These are phyloP conservation scores for Lepidothrix coronata DNA, from an alignment of 2,113 vertebrate genomes.

Conservation along the genomic window DNA sequence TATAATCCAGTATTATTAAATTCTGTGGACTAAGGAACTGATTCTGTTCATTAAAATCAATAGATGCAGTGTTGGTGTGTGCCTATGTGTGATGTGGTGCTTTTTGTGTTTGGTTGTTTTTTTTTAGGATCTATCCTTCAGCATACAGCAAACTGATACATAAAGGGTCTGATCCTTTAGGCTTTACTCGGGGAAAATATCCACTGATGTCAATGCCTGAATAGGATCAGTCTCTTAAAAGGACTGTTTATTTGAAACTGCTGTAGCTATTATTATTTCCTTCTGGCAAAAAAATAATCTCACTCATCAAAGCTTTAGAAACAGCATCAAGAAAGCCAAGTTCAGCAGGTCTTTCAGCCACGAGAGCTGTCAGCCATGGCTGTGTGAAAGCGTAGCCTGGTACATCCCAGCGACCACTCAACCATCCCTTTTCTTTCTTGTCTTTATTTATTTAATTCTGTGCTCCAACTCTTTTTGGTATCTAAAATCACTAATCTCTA, in stretches of 20 bases:
- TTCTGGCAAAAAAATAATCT: slow-evolving; percentile 15
- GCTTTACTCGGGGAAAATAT: background rate
- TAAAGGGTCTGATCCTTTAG: slow-evolving; percentile 5
- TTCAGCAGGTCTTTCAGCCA: slow-evolving; percentile 34
- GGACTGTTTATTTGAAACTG: slow-evolving; percentile 15
- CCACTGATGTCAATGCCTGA: background rate
- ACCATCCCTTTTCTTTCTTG: background rate
- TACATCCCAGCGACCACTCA: background rate
- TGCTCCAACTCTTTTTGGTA: slow-evolving; percentile 14
- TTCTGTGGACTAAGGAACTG: background rate
- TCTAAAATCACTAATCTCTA: slow-evolving; percentile 55
- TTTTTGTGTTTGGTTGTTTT: background rate
- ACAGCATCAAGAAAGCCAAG: background rate
- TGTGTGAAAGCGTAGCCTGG: background rate
- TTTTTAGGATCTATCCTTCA: background rate
- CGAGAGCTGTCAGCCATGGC: background rate
- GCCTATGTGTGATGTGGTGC: background rate
- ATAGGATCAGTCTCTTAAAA: slow-evolving; percentile 17
- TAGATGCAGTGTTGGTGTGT: background rate
- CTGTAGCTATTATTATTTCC: slow-evolving; percentile 6
- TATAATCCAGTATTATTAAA: background rate
- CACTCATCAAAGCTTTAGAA: slow-evolving; percentile 23
- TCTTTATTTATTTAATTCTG: slow-evolving; percentile 25
- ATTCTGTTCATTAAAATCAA: slow-evolving; percentile 6
- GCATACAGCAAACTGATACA: background rate